phyloP scores from a whole-genome alignment of 2,888 invertebrate species.

The Octonoba sinensis region DNA sequence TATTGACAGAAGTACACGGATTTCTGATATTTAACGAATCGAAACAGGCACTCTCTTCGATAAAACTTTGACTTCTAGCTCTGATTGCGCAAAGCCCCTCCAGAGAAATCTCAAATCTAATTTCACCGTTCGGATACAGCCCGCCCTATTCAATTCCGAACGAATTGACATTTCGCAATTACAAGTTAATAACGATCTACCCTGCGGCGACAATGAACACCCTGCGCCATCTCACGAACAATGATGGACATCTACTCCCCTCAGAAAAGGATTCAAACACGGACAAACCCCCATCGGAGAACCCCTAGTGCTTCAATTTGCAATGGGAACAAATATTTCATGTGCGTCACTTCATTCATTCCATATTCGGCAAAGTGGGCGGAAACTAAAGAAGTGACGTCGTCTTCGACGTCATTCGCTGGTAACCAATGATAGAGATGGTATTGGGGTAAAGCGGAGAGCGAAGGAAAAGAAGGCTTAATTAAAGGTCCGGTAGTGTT shows the following conservation, averaged over 20 bases:
- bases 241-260: background rate
- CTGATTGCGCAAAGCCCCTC: no score
- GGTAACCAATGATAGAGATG: background rate
- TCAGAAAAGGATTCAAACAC: constrained; percentile 11
- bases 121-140: no score
- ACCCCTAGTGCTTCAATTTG: no score
- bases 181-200: constrained; percentile 20
- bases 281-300: no score
- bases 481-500: constrained; percentile 13
- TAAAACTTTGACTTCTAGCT: no score
- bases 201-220: background rate
- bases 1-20: no score
- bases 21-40: no score
- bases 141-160: background rate
- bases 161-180: constrained; percentile 26
- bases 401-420: background rate
- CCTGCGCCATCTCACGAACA: background rate
- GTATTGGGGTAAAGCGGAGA: background rate
- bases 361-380: background rate
- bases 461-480: constrained; percentile 5
- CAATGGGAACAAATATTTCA: no score
- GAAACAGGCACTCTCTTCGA: no score
- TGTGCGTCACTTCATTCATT: no score
- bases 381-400: constrained; percentile 13
- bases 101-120: no score